Evolutionary conservation across 37 sponge, comb jelly and placozoan genomes (phyloP), one percentile per base, ranked within the genome.

Genomic region (Agelas oroides): DNA sequence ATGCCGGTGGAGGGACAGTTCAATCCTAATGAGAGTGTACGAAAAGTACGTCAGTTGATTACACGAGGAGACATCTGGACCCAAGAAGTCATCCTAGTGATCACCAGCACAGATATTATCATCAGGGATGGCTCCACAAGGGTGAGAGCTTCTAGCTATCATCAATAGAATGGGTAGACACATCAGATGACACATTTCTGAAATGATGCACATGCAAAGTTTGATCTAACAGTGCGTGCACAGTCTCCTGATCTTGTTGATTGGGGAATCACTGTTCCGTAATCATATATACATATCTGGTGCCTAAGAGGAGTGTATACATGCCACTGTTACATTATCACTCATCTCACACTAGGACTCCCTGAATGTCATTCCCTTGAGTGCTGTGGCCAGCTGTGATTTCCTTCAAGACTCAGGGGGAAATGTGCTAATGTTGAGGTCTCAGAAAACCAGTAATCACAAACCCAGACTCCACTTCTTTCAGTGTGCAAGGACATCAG

Each of bases 71-170:
- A 72, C 72, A 31, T 73, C 38, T 24, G 37, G 62, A 67, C 63
- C 61, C 69, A 74, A n/a, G 76, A 82, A 6, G 41, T 80, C 35
- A 27, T 81, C 59, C 87, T 86, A 21, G 55, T 28, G 14, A 59
- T 91, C 73, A 70, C 70, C 24, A 34, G 34, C 38, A 34, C 71
- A 3, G 62, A 61, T 14, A 38, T 86, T 14, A 74, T 34, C 59
- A 76, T 89, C 40, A 89, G 68, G 24, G 86, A 89, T 59, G 79
- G 62, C 32, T 59, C 70, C 0, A 84, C 90, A 0, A 68, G 72
- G 68, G 90, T 89, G 31, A 53, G 54, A 1, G 18, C 18, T 40
- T 46, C 3, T 46, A 46, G 46, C 46, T 46, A 46, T 46, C 18
- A 56, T n/a, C n/a, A n/a, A n/a, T n/a, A n/a, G n/a, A n/a, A n/a